Evolutionary conservation across 2,797 vertebrate species (phyloP).

Genomic region (Sebastiscus tertius): DNA sequence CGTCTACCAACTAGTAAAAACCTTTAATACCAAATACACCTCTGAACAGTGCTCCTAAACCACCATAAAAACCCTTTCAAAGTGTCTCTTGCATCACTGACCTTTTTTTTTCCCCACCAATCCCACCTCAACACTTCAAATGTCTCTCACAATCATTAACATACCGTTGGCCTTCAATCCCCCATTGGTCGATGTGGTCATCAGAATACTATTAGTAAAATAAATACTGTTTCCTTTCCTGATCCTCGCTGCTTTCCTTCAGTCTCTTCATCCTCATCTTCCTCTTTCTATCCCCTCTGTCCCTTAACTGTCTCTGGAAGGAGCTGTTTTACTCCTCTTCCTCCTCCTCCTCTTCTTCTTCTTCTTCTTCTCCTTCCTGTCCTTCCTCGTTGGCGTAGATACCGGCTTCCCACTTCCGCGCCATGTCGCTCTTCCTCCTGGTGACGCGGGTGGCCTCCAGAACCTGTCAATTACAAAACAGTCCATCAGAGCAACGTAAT

Average conservation of each 20-base stretch:
- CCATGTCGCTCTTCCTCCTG: constrained; percentile 94
- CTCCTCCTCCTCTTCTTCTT: constrained; percentile 66
- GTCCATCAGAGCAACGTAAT: not conserved
- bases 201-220: constrained; percentile 73
- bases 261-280: constrained; percentile 27
- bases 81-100: constrained; percentile 34
- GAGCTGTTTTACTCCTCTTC: constrained; percentile 66
- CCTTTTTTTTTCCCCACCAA: not conserved
- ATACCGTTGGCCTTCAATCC: constrained; percentile 33
- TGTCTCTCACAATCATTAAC: constrained; percentile 43
- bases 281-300: constrained; percentile 7
- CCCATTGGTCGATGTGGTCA: constrained; percentile 45
- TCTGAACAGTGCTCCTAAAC: constrained; percentile 10
- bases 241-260: constrained; percentile 18
- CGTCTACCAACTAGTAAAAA: constrained; percentile 40
- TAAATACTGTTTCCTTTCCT: constrained; percentile 69
- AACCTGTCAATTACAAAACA: constrained; percentile 82
- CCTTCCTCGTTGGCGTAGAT: constrained; percentile 72
- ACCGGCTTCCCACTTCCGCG: constrained; percentile 78
- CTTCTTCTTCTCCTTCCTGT: constrained; percentile 69
- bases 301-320: constrained; percentile 10
- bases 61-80: constrained; percentile 13
- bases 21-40: not conserved
- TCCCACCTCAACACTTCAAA: constrained; percentile 42
- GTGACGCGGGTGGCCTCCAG: constrained; percentile 96